Evolutionary conservation across 2,888 invertebrate genomes (phyloP).

Genomic region (Hirtodrosophila alboralis): DNA sequence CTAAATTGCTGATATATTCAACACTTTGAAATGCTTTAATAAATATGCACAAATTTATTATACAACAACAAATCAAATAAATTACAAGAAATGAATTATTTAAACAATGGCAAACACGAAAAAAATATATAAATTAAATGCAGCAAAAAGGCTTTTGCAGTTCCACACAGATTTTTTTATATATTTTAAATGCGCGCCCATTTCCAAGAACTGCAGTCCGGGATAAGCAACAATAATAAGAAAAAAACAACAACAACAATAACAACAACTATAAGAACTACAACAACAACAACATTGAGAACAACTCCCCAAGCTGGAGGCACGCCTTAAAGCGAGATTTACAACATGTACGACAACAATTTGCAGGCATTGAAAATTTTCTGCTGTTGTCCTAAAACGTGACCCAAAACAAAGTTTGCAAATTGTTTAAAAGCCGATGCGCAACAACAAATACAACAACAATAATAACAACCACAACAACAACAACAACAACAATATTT

Average conservation of each 20-base stretch:
- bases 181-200: slow-evolving; percentile 64
- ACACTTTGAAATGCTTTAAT: too few relatives aligned
- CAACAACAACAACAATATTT: slow-evolving; percentile 52
- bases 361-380: slow-evolving; percentile 56
- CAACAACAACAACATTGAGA: slow-evolving; percentile 24
- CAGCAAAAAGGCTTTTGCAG: slow-evolving; percentile 21
- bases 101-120: slow-evolving; percentile 27
- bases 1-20: too few relatives aligned
- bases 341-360: slow-evolving; percentile 74
- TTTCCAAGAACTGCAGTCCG: slow-evolving; percentile 66
- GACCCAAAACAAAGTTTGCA: slow-evolving; percentile 75
- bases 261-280: slow-evolving; percentile 19
- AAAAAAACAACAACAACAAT: slow-evolving; percentile 15
- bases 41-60: too few relatives aligned
- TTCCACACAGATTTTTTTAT: slow-evolving; percentile 16
- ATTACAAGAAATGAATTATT: slow-evolving; percentile 54
- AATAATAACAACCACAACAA: slow-evolving; percentile 26
- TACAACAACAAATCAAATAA: slow-evolving; percentile 42
- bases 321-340: slow-evolving; percentile 75
- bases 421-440: slow-evolving; percentile 59
- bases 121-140: slow-evolving; percentile 3
- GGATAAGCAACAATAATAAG: too few relatives aligned
- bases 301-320: slow-evolving; percentile 28
- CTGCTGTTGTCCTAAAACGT: slow-evolving; percentile 61
- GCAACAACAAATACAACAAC: slow-evolving; percentile 21